Evolutionary conservation across 1,140 invertebrate genomes (phyloP).

Genomic region (Polypedilum vanderplanki): DNA sequence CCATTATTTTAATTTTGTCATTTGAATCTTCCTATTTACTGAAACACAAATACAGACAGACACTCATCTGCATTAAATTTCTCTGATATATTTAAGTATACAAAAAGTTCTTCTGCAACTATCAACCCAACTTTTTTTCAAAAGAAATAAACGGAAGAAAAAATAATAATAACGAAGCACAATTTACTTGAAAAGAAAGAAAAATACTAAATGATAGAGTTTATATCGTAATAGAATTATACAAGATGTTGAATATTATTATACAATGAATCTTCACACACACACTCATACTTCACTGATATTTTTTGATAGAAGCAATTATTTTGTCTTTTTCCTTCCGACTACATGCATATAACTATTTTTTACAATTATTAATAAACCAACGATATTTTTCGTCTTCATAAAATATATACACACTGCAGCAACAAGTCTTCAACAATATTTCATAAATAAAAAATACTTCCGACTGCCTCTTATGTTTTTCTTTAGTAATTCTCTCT

Average conservation of each 20-base stretch:
- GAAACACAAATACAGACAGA: not conserved
- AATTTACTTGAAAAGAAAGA: not conserved
- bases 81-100: not conserved
- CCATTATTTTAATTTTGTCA: too few relatives aligned
- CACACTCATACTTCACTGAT: not conserved
- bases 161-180: not conserved
- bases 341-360: too few relatives aligned
- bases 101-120: not conserved
- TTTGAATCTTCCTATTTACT: not conserved
- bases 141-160: too few relatives aligned
- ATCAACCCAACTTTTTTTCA: too few relatives aligned
- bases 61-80: not conserved
- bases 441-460: not conserved
- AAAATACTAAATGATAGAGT: not conserved
- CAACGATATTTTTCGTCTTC: not conserved
- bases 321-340: not conserved
- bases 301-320: not conserved
- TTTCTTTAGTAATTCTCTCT: not conserved
- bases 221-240: not conserved
- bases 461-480: not conserved
- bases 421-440: too few relatives aligned
- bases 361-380: not conserved
- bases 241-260: not conserved
- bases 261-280: not conserved
- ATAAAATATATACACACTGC: too few relatives aligned